Conservation (phyloP, 2,888 invertebrate genomes). For the Koerneria pararmatus region DNA sequence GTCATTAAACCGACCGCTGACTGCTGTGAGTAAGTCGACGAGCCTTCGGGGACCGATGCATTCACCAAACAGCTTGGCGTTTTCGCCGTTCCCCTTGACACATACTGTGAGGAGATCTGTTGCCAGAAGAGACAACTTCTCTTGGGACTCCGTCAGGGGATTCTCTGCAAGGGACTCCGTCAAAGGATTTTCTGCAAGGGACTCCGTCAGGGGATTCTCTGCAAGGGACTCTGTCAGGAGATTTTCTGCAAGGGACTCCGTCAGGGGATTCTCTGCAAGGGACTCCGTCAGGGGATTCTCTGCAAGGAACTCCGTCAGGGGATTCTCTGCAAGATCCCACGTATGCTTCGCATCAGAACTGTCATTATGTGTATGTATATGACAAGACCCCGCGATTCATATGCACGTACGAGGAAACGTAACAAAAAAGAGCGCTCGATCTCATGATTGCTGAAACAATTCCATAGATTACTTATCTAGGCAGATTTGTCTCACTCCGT, state of each 20-base stretch:
- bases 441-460: too few relatives aligned
- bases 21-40: slow-evolving; percentile 25
- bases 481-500: too few relatives aligned
- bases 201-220: too few relatives aligned
- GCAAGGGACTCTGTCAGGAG: slow-evolving; percentile 8
- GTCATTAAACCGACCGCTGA: slow-evolving; percentile 30
- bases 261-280: slow-evolving; percentile 44
- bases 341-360: too few relatives aligned
- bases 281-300: slow-evolving; percentile 42
- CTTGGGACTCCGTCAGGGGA: slow-evolving; percentile 66
- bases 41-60: slow-evolving; percentile 48
- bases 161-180: too few relatives aligned
- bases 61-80: slow-evolving; percentile 30
- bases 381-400: too few relatives aligned
- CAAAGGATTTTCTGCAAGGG: too few relatives aligned
- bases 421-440: too few relatives aligned
- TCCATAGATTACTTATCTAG: too few relatives aligned
- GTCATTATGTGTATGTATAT: too few relatives aligned
- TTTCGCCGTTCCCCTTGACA: slow-evolving; percentile 45
- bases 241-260: too few relatives aligned
- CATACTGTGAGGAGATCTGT: slow-evolving; percentile 81
- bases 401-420: too few relatives aligned
- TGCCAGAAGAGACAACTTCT: slow-evolving; percentile 77
- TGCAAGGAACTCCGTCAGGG: slow-evolving; percentile 43
- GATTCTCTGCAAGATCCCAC: slow-evolving; percentile 37